These are phyloP conservation scores for Cynodonichthys magdalenae DNA, from an alignment of 2,797 vertebrate genomes.

Conservation along the genomic window DNA sequence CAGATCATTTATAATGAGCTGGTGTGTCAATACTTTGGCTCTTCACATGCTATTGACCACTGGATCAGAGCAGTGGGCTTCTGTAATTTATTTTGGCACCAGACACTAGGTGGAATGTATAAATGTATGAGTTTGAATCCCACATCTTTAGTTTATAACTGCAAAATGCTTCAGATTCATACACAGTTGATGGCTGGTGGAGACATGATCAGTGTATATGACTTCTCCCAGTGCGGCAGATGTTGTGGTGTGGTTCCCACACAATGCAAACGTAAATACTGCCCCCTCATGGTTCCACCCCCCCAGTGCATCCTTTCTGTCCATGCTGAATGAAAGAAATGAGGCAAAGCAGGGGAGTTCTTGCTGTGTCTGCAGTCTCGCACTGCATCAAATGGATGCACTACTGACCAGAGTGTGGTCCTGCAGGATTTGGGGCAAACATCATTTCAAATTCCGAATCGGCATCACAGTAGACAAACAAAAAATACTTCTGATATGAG, in stretches of 20 bases:
- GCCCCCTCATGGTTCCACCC: slow-evolving; percentile 58
- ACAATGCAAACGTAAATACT: slow-evolving; percentile 57
- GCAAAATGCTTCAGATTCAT: slow-evolving; percentile 19
- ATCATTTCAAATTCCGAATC: neutral
- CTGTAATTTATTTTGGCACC: slow-evolving; percentile 31
- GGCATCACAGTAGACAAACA: neutral
- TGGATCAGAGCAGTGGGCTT: slow-evolving; percentile 38
- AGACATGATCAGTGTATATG: slow-evolving; percentile 29
- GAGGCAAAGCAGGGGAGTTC: slow-evolving; percentile 18
- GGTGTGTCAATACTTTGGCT: slow-evolving; percentile 68
- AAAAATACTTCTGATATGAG: neutral
- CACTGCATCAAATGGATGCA: slow-evolving; percentile 24
- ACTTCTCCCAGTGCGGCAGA: slow-evolving; percentile 32
- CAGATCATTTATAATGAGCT: slow-evolving; percentile 79
- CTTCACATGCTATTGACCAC: slow-evolving; percentile 62
- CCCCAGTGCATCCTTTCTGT: slow-evolving; percentile 29
- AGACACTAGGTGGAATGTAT: neutral
- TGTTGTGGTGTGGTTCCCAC: slow-evolving; percentile 4
- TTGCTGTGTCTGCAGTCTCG: slow-evolving; percentile 47
- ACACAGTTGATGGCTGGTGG: slow-evolving; percentile 11
- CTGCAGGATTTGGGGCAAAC: neutral
- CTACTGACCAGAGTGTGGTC: neutral
- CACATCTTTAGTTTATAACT: slow-evolving; percentile 15
- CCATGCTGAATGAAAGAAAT: slow-evolving; percentile 5
- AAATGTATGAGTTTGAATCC: slow-evolving; percentile 12